These are phyloP conservation scores for Melieria picta DNA, from an alignment of 2,888 invertebrate genomes.

Conservation along the genomic window DNA sequence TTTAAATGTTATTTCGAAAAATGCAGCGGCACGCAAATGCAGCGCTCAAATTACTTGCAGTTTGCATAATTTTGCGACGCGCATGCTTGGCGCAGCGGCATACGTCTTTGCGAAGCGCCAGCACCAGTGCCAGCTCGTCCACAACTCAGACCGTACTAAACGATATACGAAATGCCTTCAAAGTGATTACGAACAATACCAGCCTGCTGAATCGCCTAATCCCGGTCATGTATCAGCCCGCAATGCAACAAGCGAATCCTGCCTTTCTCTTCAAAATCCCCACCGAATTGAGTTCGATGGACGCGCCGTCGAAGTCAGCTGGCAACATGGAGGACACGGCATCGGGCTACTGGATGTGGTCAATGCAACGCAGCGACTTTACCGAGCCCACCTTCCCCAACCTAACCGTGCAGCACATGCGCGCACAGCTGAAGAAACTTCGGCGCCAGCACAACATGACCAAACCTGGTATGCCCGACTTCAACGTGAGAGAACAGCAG, in stretches of 20 bases:
- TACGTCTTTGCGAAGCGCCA: not conserved
- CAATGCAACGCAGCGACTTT: slow-evolving; percentile 58
- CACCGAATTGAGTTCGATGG: slow-evolving; percentile 4
- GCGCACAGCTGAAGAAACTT: slow-evolving; percentile 16
- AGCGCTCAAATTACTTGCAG: not conserved
- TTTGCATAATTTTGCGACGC: not conserved
- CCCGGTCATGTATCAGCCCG: slow-evolving; percentile 56
- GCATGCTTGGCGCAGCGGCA: not conserved
- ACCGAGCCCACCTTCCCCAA: slow-evolving; percentile 61
- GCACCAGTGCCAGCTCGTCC: not conserved
- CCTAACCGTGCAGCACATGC: slow-evolving; percentile 48
- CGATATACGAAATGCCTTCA: slow-evolving; percentile 58
- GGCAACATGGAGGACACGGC: too few species aligned
- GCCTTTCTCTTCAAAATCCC: slow-evolving; percentile 58
- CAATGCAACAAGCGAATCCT: slow-evolving; percentile 47
- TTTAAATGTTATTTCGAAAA: not conserved
- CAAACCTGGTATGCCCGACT: not conserved
- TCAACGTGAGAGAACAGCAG: not conserved
- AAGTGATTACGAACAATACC: slow-evolving; percentile 54
- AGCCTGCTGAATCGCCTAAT: slow-evolving; percentile 50
- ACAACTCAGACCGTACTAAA: slow-evolving; percentile 43
- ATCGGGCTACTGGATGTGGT: slow-evolving; percentile 41
- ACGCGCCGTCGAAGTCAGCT: not conserved
- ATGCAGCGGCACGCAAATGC: not conserved
- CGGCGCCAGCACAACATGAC: slow-evolving; percentile 8